Conservation (phyloP, 92 coral and sea anemone genomes). For the Micromussa lordhowensis region DNA sequence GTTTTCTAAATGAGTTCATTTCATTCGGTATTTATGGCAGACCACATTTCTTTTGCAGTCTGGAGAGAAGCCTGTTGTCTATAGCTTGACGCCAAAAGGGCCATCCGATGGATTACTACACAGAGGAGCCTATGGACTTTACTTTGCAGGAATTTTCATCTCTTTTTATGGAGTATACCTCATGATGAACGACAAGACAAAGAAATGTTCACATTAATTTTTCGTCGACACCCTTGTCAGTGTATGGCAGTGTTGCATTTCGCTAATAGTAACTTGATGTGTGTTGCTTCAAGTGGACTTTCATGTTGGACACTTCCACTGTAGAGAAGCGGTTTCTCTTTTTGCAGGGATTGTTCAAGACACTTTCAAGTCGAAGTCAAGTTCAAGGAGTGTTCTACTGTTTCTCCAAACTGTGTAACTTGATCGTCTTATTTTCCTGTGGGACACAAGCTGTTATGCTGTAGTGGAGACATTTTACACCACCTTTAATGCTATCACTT, state of each 20-base stretch:
- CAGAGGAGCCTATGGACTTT: slow-evolving; percentile 89
- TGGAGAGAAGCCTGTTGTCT: slow-evolving; percentile 26
- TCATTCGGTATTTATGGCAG: background rate
- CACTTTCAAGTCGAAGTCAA: background rate
- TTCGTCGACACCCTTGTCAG: background rate
- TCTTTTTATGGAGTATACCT: slow-evolving; percentile 85
- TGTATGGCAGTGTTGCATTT: background rate
- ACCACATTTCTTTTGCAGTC: slow-evolving; percentile 23
- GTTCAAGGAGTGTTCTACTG: background rate
- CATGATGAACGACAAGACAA: slow-evolving; percentile 85
- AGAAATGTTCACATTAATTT: slow-evolving; percentile 46
- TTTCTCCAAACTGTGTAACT: background rate
- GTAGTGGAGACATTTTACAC: background rate
- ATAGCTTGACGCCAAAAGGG: slow-evolving; percentile 57
- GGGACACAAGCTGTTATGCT: background rate
- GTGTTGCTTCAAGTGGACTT: background rate
- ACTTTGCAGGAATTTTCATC: slow-evolving; percentile 76
- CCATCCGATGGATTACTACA: slow-evolving; percentile 81
- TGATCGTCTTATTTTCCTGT: background rate
- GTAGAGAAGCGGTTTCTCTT: background rate
- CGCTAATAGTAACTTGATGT: background rate
- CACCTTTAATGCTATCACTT: background rate
- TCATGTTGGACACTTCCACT: background rate
- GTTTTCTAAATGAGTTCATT: background rate
- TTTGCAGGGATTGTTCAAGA: background rate